These are phyloP conservation scores for Selene dorsalis DNA, from an alignment of 2,797 vertebrate genomes.

Conservation along the genomic window DNA sequence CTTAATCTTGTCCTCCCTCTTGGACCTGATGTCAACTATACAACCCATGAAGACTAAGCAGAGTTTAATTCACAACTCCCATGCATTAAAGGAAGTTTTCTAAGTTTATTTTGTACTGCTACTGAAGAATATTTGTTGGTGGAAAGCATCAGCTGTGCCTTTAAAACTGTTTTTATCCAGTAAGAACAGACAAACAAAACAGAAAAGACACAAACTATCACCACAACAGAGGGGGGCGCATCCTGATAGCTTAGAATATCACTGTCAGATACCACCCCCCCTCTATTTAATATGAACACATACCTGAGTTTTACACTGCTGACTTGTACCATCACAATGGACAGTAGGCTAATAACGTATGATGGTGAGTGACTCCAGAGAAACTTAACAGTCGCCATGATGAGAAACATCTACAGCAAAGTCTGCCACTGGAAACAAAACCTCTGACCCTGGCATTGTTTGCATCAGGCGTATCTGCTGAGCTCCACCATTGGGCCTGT, in stretches of 20 bases:
- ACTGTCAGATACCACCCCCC: too few relatives aligned
- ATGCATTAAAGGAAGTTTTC: neutral
- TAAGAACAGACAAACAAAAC: conserved; percentile 8
- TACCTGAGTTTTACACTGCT: too few relatives aligned
- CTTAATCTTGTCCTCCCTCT: conserved; percentile 38
- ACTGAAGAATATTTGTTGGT: neutral
- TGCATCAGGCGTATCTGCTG: neutral
- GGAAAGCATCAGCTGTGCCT: neutral
- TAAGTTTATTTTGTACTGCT: neutral
- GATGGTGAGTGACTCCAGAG: neutral
- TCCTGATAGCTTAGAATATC: too few relatives aligned
- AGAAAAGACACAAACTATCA: neutral
- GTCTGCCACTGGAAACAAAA: neutral
- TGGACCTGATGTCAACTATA: conserved; percentile 29
- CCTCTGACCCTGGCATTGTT: conserved; percentile 18
- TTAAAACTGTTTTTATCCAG: conserved; percentile 31
- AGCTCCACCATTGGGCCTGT: conserved; percentile 18
- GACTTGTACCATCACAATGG: too few relatives aligned
- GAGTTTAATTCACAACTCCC: neutral
- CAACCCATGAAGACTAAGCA: neutral
- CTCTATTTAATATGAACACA: too few relatives aligned
- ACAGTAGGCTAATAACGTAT: neutral
- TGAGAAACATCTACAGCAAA: neutral
- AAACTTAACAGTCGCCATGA: neutral
- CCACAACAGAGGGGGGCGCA: too few relatives aligned